Evolutionary conservation across 1,140 invertebrate genomes (phyloP), one percentile per base, ranked within the genome.

Genomic region (Papilio xuthus): DNA sequence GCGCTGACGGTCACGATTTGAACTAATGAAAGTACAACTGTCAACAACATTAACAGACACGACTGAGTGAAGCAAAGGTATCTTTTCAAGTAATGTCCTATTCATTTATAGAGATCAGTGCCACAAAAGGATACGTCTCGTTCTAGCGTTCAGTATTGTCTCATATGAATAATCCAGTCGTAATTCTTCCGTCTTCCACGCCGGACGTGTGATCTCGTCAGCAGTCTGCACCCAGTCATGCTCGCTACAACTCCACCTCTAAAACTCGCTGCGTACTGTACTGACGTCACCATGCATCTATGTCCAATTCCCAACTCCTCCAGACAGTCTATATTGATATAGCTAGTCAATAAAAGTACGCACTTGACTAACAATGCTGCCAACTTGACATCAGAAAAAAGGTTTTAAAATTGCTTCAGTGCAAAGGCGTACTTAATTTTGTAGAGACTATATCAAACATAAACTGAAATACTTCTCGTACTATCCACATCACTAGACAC

Each of bases 231-330:
- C 80, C 81, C 78, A 78, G 70, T 79, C 89, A 92, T 92, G 90
- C 50, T 53, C n/a, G 50, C 50, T 53, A 53, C 90, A 92, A 84
- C 84, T 82, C 83, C 86, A 81, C 82, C 82, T 84, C 85, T 87
- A 87, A 78, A 81, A 78, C 81, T 79, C 78, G 83, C 87, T 85
- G 84, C 81, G 74, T 84, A 81, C 72, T 75, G 72, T 75, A 75
- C 47, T 73, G 77, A 81, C 79, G 84, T 81, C 82, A 77, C 82
- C 90, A 91, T 92, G 90, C 89, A 90, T 89, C 87, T 92, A 88
- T 83, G 75, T 86, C 85, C 85, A 83, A 82, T 70, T 60, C 74
- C 71, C 72, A 50, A 78, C 76, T 78, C 20, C 50, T 76, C 74
- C 74, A 76, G 28, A 56, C 73, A 75, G 74, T 76, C 53, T 76